Evolutionary conservation across 2,797 vertebrate genomes (phyloP), one percentile per base, ranked within the genome.

Genomic region (Vespertilio murinus): DNA sequence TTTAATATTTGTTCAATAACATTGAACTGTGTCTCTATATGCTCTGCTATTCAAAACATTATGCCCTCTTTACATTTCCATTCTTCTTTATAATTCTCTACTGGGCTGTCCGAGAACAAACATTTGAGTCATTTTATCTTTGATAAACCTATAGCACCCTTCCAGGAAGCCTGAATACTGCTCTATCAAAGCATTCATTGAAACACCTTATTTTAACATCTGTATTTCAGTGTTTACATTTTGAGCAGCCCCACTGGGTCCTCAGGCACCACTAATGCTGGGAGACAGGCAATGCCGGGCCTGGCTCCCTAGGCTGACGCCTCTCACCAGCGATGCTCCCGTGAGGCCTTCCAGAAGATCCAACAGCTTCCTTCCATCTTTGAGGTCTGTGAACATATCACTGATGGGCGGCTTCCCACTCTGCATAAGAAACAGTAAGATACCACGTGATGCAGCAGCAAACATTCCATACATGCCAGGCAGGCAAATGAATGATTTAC

Each of bases 281-380:
- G 90, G 17, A 77, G 64, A 52, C 23, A 81, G 69, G 64, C 23
- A 73, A 0, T 20, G 79, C 18, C 6, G 20, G 69, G 54, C 28
- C 47, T 38, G 6, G 6, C 59, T 49, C 54, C 71, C 69, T 45
- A 69, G 49, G 45, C 9, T 4, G 33, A 59, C 8, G 79, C 82
- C 17, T 88, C 99, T 98, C 96, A 99, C 99, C 99, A 99, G 96
- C 88, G 98, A 97, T 22, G 97, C 97, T 90, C 98, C 99, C 0
- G 98, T 99, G 94, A 99, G 99, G 81, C 99, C 99, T 97, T 99
- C 99, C 67, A 99, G 98, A 93, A 99, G 99, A 95, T 99, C 99
- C 96, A 99, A 97, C 20, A 99, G 98, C 95, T 99, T 99, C 96
- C 98, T 98, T 91, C 99, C 99, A 95, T 99, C 99, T 97, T 97